Base-by-base conservation (phyloP, 1,140 invertebrate species). In the Polyergus mexicanus region DNA sequence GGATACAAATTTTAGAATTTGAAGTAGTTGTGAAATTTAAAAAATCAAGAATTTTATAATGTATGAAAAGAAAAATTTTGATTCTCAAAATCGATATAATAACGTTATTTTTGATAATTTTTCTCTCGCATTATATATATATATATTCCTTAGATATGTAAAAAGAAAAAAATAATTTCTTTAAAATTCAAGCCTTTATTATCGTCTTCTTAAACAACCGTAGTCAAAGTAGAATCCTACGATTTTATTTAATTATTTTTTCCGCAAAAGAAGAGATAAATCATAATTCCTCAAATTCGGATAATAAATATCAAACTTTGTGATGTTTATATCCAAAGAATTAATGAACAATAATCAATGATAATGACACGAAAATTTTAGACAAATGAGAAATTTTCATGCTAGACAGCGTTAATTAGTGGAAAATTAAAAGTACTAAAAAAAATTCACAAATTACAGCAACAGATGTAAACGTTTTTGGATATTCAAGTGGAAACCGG, bases 381-480 rank as follows among this genome's bases (percentile, higher is more conserved):
- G 11, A 6, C 16, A 68, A 54, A 54, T 54, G 35, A 76, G 4
- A 41, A 41, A 75, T 58, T 22, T 1, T 72, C 11, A 32, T 1
- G 35, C 11, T 41, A 44, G 13, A 7, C 8, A 22, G 6, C 11
- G 47, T 32, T 13, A 63, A 38, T 13, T 3, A 25, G 2, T 11
- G 19, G 1, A 7, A 25, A n/a, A 7, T 28, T 58, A 7, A 62
- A 11, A 77, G 3, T 38, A 28, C 10, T 38, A 28, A 77, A 76
- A 76, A 77, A 77, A 47, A 28, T 77, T 77, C 22, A 63, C 56
- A 2, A 77, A 63, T 25, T 77, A 63, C 28, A 77, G 10, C 19
- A 77, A 77, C 75, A 77, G 75, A 77, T 51, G 35, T 77, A 76
- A 25, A 25, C 11, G 32, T 75, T 35, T 65, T 44, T 13, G 25